Conservation (phyloP, 2,113 vertebrate species). For the Lasiurus cinereus region DNA sequence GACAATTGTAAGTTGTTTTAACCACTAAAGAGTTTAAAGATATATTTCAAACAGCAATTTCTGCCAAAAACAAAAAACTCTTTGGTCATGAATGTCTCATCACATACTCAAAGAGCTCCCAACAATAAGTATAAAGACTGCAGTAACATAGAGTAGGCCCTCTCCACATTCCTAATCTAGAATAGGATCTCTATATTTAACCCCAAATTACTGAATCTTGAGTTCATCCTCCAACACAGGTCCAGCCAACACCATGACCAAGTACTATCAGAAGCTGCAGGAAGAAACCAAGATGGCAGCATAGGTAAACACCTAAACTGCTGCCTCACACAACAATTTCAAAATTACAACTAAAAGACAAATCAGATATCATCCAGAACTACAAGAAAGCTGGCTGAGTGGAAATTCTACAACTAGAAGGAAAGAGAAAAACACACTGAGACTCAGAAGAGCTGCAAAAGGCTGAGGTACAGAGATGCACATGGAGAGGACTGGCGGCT, state of each 20-base stretch:
- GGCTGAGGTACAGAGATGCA: no score
- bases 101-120: neutral
- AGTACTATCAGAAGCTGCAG: neutral
- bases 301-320: no score
- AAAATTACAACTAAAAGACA: no score
- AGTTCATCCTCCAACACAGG: neutral
- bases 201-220: neutral
- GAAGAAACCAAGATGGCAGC: neutral
- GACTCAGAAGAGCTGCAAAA: no score
- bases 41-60: neutral
- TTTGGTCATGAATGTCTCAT: neutral
- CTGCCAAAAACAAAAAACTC: neutral
- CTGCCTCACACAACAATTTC: no score
- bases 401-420: no score
- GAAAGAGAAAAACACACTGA: no score
- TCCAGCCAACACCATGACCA: neutral
- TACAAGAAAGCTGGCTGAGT: no score
- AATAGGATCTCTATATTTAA: neutral
- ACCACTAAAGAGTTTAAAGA: neutral
- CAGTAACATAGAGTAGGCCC: neutral
- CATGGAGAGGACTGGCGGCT: no score
- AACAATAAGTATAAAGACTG: neutral
- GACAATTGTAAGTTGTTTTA: slow-evolving; percentile 36
- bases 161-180: neutral
- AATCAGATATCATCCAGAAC: no score